A percentile compares a stretch with the other conserved stretches of the same genome.
Evolutionary conservation across 2,797 vertebrate genomes (phyloP).

Genomic region (Clamator glandarius): DNA sequence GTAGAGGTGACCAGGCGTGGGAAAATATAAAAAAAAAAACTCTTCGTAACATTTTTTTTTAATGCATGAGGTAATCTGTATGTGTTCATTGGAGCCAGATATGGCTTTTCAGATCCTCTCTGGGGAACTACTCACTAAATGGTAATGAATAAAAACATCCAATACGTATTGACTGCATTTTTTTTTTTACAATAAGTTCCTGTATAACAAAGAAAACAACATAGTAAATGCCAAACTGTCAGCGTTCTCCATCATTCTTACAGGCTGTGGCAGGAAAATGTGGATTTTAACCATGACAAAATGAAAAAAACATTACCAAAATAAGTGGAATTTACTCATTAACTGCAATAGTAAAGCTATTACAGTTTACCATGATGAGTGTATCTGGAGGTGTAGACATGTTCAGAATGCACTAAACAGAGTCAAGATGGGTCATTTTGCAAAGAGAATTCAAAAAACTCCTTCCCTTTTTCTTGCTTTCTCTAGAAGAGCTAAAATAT

Average conservation of each 20-base stretch:
- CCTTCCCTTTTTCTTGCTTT: not conserved
- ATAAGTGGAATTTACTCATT: conserved; percentile 45
- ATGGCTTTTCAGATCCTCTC: not conserved
- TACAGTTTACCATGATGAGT: not conserved
- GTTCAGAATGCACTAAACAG: not conserved
- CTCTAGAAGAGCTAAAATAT: not conserved
- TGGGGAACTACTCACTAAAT: not conserved
- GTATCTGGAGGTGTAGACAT: not conserved
- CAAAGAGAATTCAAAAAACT: not conserved
- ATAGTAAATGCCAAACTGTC: not conserved
- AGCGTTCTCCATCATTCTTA: not conserved
- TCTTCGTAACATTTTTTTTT: not conserved
- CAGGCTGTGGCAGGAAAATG: too few relatives aligned
- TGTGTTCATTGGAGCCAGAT: not conserved
- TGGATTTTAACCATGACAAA: not conserved
- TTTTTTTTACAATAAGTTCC: not conserved
- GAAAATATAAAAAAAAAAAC: not conserved
- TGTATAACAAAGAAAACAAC: not conserved
- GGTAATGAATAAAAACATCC: not conserved
- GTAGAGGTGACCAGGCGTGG: not conserved
- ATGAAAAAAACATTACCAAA: conserved; percentile 37
- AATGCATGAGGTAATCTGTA: not conserved
- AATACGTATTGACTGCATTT: not conserved
- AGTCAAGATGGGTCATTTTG: not conserved
- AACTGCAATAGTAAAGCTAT: not conserved